Evolutionary conservation across 2,797 vertebrate species (phyloP).

Genomic region (Neoniphon sammara): DNA sequence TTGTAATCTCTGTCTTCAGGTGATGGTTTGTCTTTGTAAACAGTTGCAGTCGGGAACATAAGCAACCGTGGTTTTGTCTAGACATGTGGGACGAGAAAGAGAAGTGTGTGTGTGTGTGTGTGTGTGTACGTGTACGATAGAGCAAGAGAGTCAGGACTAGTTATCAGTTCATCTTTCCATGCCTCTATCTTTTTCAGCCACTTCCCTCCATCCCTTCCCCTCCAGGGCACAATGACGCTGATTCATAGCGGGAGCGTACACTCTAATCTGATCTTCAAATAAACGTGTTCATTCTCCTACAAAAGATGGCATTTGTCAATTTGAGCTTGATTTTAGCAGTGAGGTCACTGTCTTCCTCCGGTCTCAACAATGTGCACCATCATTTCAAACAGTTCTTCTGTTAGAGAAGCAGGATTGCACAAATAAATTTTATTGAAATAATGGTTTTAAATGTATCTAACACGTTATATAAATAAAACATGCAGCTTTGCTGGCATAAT

Average conservation of each 20-base stretch:
- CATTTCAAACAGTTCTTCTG: neutral
- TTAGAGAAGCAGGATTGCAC: too few relatives aligned
- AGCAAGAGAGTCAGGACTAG: neutral
- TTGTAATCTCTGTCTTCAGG: constrained; percentile 9
- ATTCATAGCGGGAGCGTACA: constrained; percentile 34
- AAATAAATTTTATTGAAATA: too few relatives aligned
- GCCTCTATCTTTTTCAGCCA: constrained; percentile 5
- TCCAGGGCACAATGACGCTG: constrained; percentile 43
- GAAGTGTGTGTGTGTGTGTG: constrained; percentile 4
- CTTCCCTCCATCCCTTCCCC: neutral
- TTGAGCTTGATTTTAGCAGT: neutral
- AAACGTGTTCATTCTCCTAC: constrained; percentile 21
- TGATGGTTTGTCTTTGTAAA: constrained; percentile 64
- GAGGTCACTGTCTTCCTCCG: constrained; percentile 16
- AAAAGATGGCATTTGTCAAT: neutral
- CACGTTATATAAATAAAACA: too few relatives aligned
- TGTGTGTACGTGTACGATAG: neutral
- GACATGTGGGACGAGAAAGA: constrained; percentile 35
- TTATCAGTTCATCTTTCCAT: constrained; percentile 43
- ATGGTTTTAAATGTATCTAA: too few relatives aligned
- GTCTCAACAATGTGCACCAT: neutral
- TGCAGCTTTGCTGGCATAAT: too few relatives aligned
- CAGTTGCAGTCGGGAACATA: constrained; percentile 63
- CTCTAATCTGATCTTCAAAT: constrained; percentile 40
- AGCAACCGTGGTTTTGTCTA: constrained; percentile 63